A percentile compares a stretch with the other conserved stretches of the same genome.
phyloP scores from a whole-genome alignment of 2,113 vertebrate genomes.

The Sinosuthora webbiana region DNA sequence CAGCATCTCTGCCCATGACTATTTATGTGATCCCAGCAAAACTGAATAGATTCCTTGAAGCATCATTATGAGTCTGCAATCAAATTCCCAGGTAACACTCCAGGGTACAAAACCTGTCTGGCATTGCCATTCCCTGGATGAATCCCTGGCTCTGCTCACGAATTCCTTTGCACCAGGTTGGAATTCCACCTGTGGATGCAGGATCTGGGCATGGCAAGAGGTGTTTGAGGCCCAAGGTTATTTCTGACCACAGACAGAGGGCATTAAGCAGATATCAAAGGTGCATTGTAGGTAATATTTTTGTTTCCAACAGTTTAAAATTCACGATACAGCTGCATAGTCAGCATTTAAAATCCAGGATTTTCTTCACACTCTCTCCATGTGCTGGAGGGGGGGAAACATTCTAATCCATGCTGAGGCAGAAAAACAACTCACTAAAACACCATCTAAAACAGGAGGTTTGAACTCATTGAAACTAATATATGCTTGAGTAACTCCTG shows the following conservation, averaged over 20 bases:
- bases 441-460: constrained; percentile 46
- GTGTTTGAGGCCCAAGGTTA: neutral
- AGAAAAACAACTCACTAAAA: constrained; percentile 42
- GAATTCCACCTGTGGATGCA: neutral
- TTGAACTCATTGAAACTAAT: constrained; percentile 60
- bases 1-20: neutral
- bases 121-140: neutral
- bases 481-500: constrained; percentile 55
- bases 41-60: neutral
- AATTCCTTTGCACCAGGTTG: neutral
- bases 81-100: neutral
- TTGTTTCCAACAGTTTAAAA: neutral
- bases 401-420: neutral
- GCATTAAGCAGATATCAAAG: neutral
- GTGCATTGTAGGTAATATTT: neutral
- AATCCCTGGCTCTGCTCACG: neutral
- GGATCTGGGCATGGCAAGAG: neutral
- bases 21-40: neutral
- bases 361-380: neutral
- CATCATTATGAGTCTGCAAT: neutral
- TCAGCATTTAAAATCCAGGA: neutral
- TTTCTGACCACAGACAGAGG: neutral
- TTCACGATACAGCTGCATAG: fast-evolving
- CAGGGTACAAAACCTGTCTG: neutral
- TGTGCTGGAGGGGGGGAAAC: neutral